These are phyloP conservation scores for Trisateles emortualis DNA, from an alignment of 2,888 invertebrate genomes.

Conservation along the genomic window DNA sequence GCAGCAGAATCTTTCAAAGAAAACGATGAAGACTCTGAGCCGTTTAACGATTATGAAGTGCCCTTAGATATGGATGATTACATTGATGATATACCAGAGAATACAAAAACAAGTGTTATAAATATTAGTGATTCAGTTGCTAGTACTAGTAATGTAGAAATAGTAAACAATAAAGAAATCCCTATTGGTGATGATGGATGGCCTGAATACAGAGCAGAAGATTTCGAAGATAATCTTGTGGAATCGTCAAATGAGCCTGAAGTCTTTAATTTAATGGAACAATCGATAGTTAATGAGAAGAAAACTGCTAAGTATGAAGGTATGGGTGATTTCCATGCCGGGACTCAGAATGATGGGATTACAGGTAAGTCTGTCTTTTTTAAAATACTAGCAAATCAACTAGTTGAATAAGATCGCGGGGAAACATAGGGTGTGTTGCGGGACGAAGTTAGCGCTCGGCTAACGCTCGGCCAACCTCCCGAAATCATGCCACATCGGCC, in stretches of 20 bases:
- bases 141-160: constrained; percentile 53
- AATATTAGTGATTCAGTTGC: constrained; percentile 65
- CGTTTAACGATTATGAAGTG: constrained; percentile 58
- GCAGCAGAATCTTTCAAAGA: constrained; percentile 59
- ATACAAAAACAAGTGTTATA: constrained; percentile 53
- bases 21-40: constrained; percentile 44
- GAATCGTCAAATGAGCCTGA: constrained; percentile 44
- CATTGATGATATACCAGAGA: constrained; percentile 53
- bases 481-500: too few species aligned
- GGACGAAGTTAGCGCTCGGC: too few species aligned
- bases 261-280: constrained; percentile 66
- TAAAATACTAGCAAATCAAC: neutral
- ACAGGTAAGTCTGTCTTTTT: constrained; percentile 73
- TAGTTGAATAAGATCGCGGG: too few species aligned
- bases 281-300: constrained; percentile 51
- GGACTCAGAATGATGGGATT: constrained; percentile 89
- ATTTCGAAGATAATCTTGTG: constrained; percentile 73
- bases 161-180: constrained; percentile 58
- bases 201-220: constrained; percentile 82
- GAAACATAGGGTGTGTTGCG: too few species aligned
- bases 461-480: too few species aligned
- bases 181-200: constrained; percentile 86
- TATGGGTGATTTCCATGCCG: constrained; percentile 86
- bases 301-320: constrained; percentile 68
- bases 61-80: constrained; percentile 67